phyloP scores from a whole-genome alignment of 2,113 vertebrate genomes.

The Aleadryas rufinucha region DNA sequence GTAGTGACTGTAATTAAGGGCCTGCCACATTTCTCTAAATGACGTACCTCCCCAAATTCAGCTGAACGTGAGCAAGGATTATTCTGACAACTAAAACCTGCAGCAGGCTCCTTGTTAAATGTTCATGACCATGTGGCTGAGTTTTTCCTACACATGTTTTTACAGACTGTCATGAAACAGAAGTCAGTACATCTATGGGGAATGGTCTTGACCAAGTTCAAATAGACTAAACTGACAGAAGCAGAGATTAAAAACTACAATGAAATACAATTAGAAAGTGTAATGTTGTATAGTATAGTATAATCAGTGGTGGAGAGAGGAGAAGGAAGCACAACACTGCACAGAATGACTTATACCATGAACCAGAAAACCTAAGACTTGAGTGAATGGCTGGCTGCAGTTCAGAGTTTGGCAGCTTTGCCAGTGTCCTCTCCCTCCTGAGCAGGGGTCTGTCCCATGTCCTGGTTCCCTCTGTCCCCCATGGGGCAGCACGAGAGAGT shows the following conservation, averaged over 20 bases:
- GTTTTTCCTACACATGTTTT: background rate
- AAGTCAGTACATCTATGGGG: background rate
- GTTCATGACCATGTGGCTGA: background rate
- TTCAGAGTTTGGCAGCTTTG: background rate
- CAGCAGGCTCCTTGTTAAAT: background rate
- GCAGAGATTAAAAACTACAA: background rate
- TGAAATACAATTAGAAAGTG: background rate
- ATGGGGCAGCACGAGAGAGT: rapidly evolving
- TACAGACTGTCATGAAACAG: background rate
- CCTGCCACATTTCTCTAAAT: background rate
- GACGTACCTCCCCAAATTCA: background rate
- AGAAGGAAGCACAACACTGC: background rate
- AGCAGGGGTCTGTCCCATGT: rapidly evolving
- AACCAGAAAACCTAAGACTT: background rate
- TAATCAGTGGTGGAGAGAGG: background rate
- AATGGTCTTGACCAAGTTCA: background rate
- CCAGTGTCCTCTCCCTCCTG: background rate
- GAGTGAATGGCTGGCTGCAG: background rate
- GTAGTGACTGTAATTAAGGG: background rate
- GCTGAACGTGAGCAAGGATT: background rate
- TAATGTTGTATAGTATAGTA: background rate
- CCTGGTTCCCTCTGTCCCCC: background rate
- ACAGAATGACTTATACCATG: background rate
- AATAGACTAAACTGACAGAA: background rate
- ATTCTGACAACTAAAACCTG: background rate